These are phyloP conservation scores for Drosophila kohkoa DNA, from an alignment of 1,140 invertebrate genomes.

Conservation along the genomic window DNA sequence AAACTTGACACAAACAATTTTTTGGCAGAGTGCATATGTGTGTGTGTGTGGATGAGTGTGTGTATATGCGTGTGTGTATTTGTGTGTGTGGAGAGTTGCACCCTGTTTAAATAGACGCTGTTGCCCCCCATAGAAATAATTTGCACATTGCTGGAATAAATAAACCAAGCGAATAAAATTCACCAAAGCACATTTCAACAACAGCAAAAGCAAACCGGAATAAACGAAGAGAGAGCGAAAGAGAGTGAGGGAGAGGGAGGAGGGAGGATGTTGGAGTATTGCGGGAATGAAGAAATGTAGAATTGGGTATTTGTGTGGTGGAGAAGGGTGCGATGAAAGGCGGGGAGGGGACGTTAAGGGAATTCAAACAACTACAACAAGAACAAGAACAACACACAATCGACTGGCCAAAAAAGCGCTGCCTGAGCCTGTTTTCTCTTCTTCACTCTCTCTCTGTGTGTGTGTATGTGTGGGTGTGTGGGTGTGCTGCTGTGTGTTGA, in stretches of 20 bases:
- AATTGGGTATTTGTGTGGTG: conserved; percentile 1
- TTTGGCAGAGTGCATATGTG: background rate
- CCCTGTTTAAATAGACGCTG: conserved; percentile 44
- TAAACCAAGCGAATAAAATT: conserved; percentile 64
- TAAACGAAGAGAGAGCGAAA: background rate
- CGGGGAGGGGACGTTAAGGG: conserved; percentile 2
- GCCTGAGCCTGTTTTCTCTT: conserved; percentile 17
- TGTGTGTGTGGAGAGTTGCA: conserved; percentile 18
- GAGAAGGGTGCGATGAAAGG: background rate
- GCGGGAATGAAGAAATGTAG: conserved; percentile 3
- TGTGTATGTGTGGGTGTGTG: background rate
- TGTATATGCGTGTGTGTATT: conserved; percentile 4
- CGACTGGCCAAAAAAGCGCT: conserved; percentile 23
- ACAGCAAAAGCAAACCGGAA: conserved; percentile 26
- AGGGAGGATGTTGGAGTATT: background rate
- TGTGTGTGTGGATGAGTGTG: background rate
- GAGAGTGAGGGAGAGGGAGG: background rate
- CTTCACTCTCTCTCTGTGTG: background rate
- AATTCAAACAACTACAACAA: conserved; percentile 5
- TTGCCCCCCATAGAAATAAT: conserved; percentile 54
- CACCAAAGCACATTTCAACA: conserved; percentile 54
- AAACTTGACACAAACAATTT: background rate
- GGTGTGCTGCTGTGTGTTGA: conserved; percentile 10
- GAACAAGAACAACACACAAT: conserved; percentile 3
- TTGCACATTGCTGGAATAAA: conserved; percentile 71